Percentiles rank a stretch among this genome's conserved stretches.
phyloP scores from a whole-genome alignment of 2,113 vertebrate genomes.

The Tachysurus vachellii region DNA sequence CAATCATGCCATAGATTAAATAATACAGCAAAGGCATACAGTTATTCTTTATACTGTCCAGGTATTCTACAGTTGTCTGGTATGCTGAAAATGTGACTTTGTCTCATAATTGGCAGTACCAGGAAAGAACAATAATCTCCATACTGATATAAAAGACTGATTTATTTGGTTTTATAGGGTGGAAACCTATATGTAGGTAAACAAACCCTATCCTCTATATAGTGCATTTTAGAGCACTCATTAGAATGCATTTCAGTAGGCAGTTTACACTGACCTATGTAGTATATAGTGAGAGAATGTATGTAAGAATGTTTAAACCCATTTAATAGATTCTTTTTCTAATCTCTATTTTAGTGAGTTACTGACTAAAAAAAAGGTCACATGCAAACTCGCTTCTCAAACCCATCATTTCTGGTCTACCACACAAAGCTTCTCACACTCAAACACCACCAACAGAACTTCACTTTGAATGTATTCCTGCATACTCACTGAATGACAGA shows the following conservation, averaged over 20 bases:
- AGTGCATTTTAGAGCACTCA: background rate
- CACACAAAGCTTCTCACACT: background rate
- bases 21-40: slow-evolving; percentile 18
- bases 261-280: background rate
- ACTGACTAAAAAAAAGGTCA: background rate
- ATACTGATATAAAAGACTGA: slow-evolving; percentile 68
- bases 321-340: background rate
- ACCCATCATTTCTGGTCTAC: background rate
- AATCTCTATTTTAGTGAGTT: background rate
- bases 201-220: background rate
- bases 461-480: background rate
- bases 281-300: background rate
- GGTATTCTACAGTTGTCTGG: slow-evolving; percentile 67
- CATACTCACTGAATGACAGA: background rate
- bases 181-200: slow-evolving; percentile 40
- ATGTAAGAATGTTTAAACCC: background rate
- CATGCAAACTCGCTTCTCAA: background rate
- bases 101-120: slow-evolving; percentile 62
- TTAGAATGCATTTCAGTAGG: background rate
- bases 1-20: background rate
- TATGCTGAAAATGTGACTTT: slow-evolving; percentile 70
- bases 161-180: slow-evolving; percentile 74
- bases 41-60: slow-evolving; percentile 39
- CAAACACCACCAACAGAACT: background rate
- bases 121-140: slow-evolving; percentile 53